Percentiles rank a stretch among this genome's conserved stretches.
Conservation (phyloP, 2,113 vertebrate species). For the Puntigrus tetrazona region DNA sequence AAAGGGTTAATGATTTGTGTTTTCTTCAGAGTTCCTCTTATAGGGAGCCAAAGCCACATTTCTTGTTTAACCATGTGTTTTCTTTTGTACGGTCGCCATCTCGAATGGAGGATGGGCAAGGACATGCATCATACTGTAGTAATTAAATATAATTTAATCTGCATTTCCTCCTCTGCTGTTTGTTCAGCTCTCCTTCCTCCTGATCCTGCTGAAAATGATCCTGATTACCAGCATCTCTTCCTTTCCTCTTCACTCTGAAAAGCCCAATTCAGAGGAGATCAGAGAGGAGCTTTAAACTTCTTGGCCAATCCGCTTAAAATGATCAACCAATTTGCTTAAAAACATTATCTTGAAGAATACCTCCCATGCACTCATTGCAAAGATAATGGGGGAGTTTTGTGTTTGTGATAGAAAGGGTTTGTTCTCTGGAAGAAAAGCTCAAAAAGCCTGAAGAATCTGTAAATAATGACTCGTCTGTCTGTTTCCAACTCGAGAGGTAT, state of each 20-base stretch:
- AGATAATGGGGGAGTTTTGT: background rate
- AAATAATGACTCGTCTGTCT: background rate
- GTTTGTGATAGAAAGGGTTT: background rate
- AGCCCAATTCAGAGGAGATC: background rate
- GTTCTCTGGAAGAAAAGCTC: background rate
- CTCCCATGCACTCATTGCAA: background rate
- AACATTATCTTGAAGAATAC: background rate
- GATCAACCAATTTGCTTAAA: background rate
- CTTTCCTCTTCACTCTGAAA: slow-evolving; percentile 6
- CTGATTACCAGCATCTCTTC: background rate
- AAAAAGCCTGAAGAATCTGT: background rate
- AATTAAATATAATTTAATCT: slow-evolving; percentile 35
- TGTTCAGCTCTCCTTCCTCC: background rate
- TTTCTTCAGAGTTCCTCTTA: background rate
- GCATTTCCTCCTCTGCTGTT: slow-evolving; percentile 28
- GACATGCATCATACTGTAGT: background rate
- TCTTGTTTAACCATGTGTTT: background rate
- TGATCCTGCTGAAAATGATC: background rate
- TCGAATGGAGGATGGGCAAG: background rate
- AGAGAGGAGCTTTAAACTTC: background rate
- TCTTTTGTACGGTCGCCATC: background rate
- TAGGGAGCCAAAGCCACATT: background rate
- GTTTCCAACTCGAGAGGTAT: background rate
- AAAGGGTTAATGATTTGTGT: background rate
- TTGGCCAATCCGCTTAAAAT: background rate